Evolutionary conservation across 2,797 vertebrate species (phyloP).

Genomic region (Todus mexicanus): DNA sequence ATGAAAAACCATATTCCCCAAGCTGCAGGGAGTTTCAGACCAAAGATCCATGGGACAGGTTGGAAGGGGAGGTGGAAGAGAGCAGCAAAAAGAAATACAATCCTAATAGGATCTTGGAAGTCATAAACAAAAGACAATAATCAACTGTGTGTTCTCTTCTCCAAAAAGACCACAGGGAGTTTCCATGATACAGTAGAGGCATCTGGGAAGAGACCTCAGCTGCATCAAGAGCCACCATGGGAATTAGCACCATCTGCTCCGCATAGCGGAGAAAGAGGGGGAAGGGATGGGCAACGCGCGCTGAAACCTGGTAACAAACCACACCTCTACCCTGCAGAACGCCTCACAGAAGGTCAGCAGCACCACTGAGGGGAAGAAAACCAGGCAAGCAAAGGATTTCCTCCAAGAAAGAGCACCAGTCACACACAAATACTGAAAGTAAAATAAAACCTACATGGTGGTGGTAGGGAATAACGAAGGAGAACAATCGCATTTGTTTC

Average conservation of each 20-base stretch:
- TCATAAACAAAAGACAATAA: conserved; percentile 44
- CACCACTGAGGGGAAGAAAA: not conserved
- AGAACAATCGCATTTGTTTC: not conserved
- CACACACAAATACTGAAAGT: not conserved
- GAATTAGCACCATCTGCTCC: conserved; percentile 54
- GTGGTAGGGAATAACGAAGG: not conserved
- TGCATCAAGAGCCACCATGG: not conserved
- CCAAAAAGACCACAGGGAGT: not conserved
- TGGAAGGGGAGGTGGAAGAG: not conserved
- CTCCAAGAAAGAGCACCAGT: not conserved
- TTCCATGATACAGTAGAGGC: conserved; percentile 13
- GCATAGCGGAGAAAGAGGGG: not conserved
- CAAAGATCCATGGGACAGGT: not conserved
- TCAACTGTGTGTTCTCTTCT: not conserved
- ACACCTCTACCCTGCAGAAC: not conserved
- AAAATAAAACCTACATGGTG: not conserved
- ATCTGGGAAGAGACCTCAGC: conserved; percentile 38
- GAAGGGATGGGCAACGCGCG: not conserved
- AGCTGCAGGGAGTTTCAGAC: not conserved
- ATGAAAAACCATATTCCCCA: not conserved
- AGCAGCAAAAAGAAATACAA: conserved; percentile 15
- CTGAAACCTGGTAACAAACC: not conserved
- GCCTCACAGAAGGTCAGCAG: not conserved
- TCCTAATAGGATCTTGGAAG: conserved; percentile 34
- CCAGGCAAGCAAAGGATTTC: not conserved